These are phyloP conservation scores for Heliconius eleuchia DNA, from an alignment of 1,140 invertebrate genomes.

Conservation along the genomic window DNA sequence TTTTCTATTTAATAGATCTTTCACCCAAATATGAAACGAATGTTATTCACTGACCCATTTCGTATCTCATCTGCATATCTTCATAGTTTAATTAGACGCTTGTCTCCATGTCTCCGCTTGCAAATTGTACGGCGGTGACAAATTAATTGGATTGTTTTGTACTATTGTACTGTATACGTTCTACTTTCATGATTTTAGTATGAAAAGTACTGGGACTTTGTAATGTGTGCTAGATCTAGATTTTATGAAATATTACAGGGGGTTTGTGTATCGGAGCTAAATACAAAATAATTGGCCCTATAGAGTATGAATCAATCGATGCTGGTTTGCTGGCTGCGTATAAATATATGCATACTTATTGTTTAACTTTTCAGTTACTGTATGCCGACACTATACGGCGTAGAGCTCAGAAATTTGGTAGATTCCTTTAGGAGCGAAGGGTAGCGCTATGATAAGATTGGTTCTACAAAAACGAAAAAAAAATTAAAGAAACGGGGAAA, in stretches of 20 bases:
- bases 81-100: slow-evolving; percentile 22
- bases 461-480: too few relatives aligned
- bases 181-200: slow-evolving; percentile 10
- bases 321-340: too few relatives aligned
- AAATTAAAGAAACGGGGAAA: too few relatives aligned
- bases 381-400: too few relatives aligned
- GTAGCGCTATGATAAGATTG: too few relatives aligned
- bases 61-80: slow-evolving; percentile 18
- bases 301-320: not conserved
- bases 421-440: too few relatives aligned
- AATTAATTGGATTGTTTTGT: slow-evolving; percentile 14
- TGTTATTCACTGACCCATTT: slow-evolving; percentile 14
- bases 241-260: not conserved
- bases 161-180: slow-evolving; percentile 2
- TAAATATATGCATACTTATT: too few relatives aligned
- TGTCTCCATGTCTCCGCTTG: slow-evolving; percentile 17
- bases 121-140: slow-evolving; percentile 17
- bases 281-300: not conserved
- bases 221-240: slow-evolving; percentile 5
- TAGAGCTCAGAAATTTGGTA: too few relatives aligned
- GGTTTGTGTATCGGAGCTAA: not conserved
- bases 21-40: slow-evolving; percentile 2
- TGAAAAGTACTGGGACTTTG: slow-evolving; percentile 3
- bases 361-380: too few relatives aligned
- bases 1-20: not conserved